These are phyloP conservation scores for Hylomyscus alleni DNA, from an alignment of 2,797 vertebrate species.

Conservation along the genomic window DNA sequence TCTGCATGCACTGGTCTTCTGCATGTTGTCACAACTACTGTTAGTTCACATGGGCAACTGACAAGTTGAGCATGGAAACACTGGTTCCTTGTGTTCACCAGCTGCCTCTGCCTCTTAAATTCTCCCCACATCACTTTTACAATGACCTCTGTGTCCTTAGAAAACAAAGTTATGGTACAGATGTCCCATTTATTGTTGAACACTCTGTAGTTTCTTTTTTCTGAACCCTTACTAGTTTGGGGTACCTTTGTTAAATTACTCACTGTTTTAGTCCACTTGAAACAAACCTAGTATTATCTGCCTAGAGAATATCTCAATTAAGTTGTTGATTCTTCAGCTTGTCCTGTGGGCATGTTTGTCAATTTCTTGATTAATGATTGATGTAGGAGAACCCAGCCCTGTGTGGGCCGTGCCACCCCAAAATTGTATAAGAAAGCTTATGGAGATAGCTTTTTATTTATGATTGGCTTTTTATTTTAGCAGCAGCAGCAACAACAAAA, in stretches of 20 bases:
- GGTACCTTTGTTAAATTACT: not conserved
- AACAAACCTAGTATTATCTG: not conserved
- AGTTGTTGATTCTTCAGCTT: not conserved
- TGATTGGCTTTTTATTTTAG: not conserved
- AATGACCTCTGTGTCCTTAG: not conserved
- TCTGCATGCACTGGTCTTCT: not conserved
- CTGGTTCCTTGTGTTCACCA: not conserved
- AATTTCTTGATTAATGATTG: not conserved
- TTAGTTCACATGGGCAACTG: not conserved
- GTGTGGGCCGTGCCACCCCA: no score
- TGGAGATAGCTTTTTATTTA: no score
- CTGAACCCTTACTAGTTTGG: not conserved
- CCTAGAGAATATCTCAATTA: not conserved
- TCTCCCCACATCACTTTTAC: not conserved
- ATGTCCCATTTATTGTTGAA: not conserved
- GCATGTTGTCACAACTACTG: not conserved
- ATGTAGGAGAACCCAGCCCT: no score
- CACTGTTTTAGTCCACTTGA: not conserved
- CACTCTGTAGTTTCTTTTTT: not conserved
- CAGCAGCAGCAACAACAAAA: not conserved
- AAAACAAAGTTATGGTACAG: no score
- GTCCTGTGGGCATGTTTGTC: not conserved
- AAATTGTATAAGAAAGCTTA: not conserved
- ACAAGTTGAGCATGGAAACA: not conserved
- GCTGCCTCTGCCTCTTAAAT: not conserved